These are phyloP conservation scores for Garra rufa DNA, from an alignment of 2,113 vertebrate species.

Conservation along the genomic window DNA sequence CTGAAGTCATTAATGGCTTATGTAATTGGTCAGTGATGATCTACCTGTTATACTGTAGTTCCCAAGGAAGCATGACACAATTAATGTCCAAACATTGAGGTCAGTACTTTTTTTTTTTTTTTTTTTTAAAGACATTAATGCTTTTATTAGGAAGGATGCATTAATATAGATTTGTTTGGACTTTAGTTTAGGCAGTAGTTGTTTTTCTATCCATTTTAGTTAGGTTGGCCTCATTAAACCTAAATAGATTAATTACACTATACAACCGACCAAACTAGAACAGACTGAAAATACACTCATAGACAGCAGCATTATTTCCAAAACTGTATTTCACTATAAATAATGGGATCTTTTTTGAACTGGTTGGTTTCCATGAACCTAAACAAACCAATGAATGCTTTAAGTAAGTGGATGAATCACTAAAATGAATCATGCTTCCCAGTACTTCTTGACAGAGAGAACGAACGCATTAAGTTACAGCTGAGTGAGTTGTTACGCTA, in stretches of 20 bases:
- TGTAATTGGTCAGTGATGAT: neutral
- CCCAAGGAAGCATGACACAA: neutral
- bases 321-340: neutral
- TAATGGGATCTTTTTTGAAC: neutral
- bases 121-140: too few relatives aligned
- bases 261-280: neutral
- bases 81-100: neutral
- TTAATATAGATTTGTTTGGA: neutral
- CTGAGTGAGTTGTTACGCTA: neutral
- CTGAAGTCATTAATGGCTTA: neutral
- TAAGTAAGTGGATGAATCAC: neutral
- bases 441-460: neutral
- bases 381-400: neutral
- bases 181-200: neutral
- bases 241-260: neutral
- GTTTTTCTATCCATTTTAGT: neutral
- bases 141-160: too few relatives aligned
- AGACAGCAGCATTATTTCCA: neutral
- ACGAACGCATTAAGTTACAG: neutral
- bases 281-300: neutral
- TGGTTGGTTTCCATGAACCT: neutral
- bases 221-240: neutral
- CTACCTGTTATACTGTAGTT: neutral
- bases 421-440: neutral
- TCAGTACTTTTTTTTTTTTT: neutral